Base-by-base conservation (phyloP, 2,113 vertebrate species). In the Eurypyga helias region DNA sequence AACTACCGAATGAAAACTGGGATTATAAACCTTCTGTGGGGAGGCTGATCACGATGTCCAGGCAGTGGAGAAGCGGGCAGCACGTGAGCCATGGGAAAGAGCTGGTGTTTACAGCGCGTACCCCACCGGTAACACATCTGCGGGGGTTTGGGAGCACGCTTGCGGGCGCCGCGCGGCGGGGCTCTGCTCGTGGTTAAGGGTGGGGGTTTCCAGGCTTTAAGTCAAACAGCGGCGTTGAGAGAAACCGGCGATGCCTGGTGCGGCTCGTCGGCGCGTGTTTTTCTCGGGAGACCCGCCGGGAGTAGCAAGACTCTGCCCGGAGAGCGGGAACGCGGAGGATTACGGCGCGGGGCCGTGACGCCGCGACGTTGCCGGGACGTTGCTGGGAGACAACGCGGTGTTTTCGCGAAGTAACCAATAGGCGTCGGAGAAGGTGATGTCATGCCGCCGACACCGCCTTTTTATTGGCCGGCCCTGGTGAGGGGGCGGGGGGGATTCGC, bases 71-170 rank as follows among this genome's bases (percentile, higher is more conserved):
- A 38, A 33, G 12, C 1, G 31, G 41, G 34, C 34, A 1, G 16
- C 6, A 12, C 3, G 17, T 13, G 34, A 31, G 18, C 45, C 33
- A 0, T 1, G 11, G 12, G 21, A 12, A 23, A 4, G 38, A n/a
- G 57, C 16, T 13, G 38, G 21, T 23, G 0, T n/a, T n/a, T 25
- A 17, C 26, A 18, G 17, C 1, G 4, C 3, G 0, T 4, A 4
- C 10, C 23, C 14, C 4, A 6, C n/a, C 0, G 49, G 55, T 7
- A 9, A 9, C 3, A 1, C 1, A 3, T 3, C 3, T 28, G 64
- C 33, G 2, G 49, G 3, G 31, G 1, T 46, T 15, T 2, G 19
- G n/a, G 33, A 34, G 26, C 51, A 0, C 77, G 38, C 62, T 33
- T 6, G 52, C 62, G 16, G 29, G 43, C 13, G 34, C 54, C 5